Percentiles rank a stretch among this genome's conserved stretches.
phyloP scores from a whole-genome alignment of 2,797 vertebrate species.

The Chrysocyon brachyurus region DNA sequence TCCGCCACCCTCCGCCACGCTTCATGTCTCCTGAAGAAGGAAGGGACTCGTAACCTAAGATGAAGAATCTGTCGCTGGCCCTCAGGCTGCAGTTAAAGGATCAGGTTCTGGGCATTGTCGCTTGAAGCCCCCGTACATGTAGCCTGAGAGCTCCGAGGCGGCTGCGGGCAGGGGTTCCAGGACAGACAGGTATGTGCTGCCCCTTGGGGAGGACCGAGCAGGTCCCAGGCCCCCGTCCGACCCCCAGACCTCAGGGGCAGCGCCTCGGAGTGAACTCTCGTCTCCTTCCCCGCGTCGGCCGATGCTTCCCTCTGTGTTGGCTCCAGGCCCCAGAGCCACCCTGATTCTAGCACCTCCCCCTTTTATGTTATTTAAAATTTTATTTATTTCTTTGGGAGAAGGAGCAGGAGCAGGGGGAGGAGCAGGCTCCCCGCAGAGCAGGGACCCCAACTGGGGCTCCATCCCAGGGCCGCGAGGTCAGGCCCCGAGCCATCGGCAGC shows the following conservation, averaged over 20 bases:
- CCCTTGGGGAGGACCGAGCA: no score
- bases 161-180: background rate
- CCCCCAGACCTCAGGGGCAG: no score
- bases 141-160: background rate
- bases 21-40: background rate
- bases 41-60: background rate
- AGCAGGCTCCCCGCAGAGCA: background rate
- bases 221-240: no score
- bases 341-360: background rate
- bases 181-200: no score
- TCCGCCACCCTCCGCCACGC: background rate
- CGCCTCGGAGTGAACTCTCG: no score
- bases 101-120: background rate
- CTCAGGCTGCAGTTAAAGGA: constrained; percentile 42
- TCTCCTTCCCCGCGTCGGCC: no score
- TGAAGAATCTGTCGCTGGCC: background rate
- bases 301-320: no score
- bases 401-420: background rate
- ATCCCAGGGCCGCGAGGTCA: background rate
- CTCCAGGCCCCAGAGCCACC: background rate
- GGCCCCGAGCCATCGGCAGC: background rate
- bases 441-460: background rate
- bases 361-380: background rate
- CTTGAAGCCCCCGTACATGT: background rate
- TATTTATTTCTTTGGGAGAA: background rate